Evolutionary conservation across 2,888 invertebrate genomes (phyloP), one percentile per base, ranked within the genome.

Genomic region (Pyralis farinalis): DNA sequence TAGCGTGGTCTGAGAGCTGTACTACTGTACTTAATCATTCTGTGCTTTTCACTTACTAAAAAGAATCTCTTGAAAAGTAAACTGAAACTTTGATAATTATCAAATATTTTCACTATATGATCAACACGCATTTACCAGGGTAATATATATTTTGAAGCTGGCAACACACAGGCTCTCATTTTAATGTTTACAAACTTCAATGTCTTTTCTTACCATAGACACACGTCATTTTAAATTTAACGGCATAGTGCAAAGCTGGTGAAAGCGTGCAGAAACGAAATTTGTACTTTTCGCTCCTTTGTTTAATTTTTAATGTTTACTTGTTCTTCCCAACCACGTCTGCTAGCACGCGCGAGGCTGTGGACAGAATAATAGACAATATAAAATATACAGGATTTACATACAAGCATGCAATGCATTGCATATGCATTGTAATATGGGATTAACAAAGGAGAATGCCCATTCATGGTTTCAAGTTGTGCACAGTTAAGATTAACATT

Each of bases 301-400:
- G 42, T 55, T 51, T 48, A 47, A 50, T 47, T 43, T 44, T 36
- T 41, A 44, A 47, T 49, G 34, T 59, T 76, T 83, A 86, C 47
- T 80, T 65, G 55, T 56, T 63, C 71, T 85, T 87, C 53, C 72
- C 69, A 43, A 84, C 62, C 43, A 66, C 74, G 46, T 84, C 84
- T 43, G 74, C 62, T 55, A 86, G 76, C 48, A 77, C 46, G 55
- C 80, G 83, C 49, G 68, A 52, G 50, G 86, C 86, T 86, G 84
- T 37, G 77, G 77, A 55, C 44, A 52, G 50, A 16, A 16, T 4
- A 16, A 16, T 16, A 16, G 3, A 16, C 4, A 16, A 16, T 16
- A 16, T 16, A 16, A 16, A 4, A 16, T 16, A 16, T 16, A 16
- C 4, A 16, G 2, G n/a, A 16, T 16, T 3, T 16, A 16, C 4